A percentile compares a stretch with the other conserved stretches of the same genome.
Conservation (phyloP, 1,140 invertebrate genomes). For the Euura lappo region DNA sequence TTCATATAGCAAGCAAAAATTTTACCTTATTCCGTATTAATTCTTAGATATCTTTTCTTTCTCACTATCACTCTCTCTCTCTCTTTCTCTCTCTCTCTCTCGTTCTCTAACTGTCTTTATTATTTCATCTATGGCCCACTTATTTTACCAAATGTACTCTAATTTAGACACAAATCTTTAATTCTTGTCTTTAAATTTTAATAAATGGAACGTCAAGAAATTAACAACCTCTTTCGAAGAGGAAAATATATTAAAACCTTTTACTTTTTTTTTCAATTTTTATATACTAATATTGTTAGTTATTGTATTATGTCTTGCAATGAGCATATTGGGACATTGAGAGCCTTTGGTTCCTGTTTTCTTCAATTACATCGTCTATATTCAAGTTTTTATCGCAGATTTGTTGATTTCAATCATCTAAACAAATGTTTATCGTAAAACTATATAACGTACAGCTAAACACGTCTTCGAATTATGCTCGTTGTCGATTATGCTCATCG, state of each 20-base stretch:
- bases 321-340: conserved; percentile 34
- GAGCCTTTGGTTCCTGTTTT: conserved; percentile 15
- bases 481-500: neutral
- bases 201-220: conserved; percentile 9
- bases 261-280: conserved; percentile 29
- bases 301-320: conserved; percentile 38
- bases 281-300: conserved; percentile 31
- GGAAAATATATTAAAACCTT: conserved; percentile 22
- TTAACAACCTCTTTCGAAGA: neutral
- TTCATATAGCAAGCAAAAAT: conserved; percentile 1
- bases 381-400: neutral
- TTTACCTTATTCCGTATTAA: neutral
- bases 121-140: neutral
- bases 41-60: neutral
- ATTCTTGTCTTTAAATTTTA: neutral
- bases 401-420: too few relatives aligned
- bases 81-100: neutral
- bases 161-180: neutral
- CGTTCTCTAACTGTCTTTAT: too few relatives aligned
- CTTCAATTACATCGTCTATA: neutral
- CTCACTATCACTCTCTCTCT: neutral
- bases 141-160: conserved; percentile 6
- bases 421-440: neutral
- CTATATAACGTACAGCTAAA: neutral
- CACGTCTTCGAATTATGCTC: neutral